Percentiles rank a stretch among this genome's conserved stretches.
phyloP scores from a whole-genome alignment of 1,140 invertebrate species.

The Dufourea novaeangliae region DNA sequence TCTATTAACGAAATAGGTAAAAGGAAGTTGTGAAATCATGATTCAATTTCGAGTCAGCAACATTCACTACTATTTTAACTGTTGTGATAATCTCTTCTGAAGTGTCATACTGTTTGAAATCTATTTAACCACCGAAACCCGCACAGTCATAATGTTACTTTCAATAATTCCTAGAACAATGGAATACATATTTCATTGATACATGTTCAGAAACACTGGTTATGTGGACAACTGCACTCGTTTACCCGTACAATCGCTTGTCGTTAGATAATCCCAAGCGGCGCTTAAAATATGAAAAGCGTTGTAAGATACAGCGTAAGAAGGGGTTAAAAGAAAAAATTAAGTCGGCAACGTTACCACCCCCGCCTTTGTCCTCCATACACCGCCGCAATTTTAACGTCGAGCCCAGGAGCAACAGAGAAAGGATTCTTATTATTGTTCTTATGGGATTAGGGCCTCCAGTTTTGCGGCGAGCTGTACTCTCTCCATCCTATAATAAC shows the following conservation, averaged over 20 bases:
- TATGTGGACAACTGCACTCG: background rate
- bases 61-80: too few relatives aligned
- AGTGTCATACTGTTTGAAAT: too few relatives aligned
- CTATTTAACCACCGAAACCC: background rate
- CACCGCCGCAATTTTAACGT: conserved; percentile 72
- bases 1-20: too few relatives aligned
- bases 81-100: too few relatives aligned
- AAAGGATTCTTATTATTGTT: conserved; percentile 82
- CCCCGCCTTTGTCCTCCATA: conserved; percentile 41
- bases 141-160: too few relatives aligned
- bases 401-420: conserved; percentile 69
- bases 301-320: conserved; percentile 29
- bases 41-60: too few relatives aligned
- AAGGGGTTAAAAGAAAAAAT: conserved; percentile 69
- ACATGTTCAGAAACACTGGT: background rate
- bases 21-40: too few relatives aligned
- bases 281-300: conserved; percentile 42
- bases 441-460: conserved; percentile 80
- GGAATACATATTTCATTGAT: too few relatives aligned
- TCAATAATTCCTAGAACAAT: too few relatives aligned
- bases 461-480: conserved; percentile 73
- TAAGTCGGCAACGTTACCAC: conserved; percentile 62
- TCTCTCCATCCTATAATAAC: conserved; percentile 77
- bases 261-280: conserved; percentile 18
- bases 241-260: background rate